Evolutionary conservation across 2,888 invertebrate species (phyloP).

Genomic region (Pterostichus niger): DNA sequence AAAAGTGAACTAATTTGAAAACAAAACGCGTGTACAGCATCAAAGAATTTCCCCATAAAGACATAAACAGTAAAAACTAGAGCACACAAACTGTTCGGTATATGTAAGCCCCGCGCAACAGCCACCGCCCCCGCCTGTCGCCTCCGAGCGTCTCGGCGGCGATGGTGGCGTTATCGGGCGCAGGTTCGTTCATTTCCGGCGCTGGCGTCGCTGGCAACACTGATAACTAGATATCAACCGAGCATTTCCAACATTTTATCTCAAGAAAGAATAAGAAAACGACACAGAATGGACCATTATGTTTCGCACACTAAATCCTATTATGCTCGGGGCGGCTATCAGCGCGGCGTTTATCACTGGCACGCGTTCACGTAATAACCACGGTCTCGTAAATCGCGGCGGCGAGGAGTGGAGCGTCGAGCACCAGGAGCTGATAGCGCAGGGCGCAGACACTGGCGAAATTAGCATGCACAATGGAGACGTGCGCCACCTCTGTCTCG

Average conservation of each 20-base stretch:
- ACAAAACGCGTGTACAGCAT: background rate
- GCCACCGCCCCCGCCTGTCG: background rate
- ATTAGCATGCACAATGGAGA: slow-evolving; percentile 72
- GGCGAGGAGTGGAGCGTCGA: background rate
- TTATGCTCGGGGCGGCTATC: slow-evolving; percentile 78
- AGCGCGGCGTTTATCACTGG: slow-evolving; percentile 70
- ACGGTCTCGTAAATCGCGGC: slow-evolving; percentile 38
- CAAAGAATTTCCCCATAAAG: background rate
- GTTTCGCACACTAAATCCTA: slow-evolving; percentile 79
- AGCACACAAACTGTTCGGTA: background rate
- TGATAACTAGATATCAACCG: slow-evolving; percentile 77
- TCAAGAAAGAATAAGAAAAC: slow-evolving; percentile 78
- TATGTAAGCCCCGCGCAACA: slow-evolving; percentile 39
- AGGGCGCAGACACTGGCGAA: slow-evolving; percentile 73
- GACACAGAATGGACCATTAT: slow-evolving; percentile 78
- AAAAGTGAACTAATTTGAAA: slow-evolving; percentile 4
- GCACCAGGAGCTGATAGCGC: slow-evolving; percentile 70
- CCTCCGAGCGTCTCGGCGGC: slow-evolving; percentile 71
- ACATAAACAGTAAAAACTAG: slow-evolving; percentile 27
- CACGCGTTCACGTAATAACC: slow-evolving; percentile 64
- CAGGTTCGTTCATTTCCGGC: slow-evolving; percentile 78
- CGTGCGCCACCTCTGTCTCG: slow-evolving; percentile 37
- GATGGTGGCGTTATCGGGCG: slow-evolving; percentile 76
- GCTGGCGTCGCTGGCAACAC: slow-evolving; percentile 75
- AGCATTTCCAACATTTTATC: slow-evolving; percentile 77